These are phyloP conservation scores for Pollenia griseotomentosa DNA, from an alignment of 2,888 invertebrate species.

Conservation along the genomic window DNA sequence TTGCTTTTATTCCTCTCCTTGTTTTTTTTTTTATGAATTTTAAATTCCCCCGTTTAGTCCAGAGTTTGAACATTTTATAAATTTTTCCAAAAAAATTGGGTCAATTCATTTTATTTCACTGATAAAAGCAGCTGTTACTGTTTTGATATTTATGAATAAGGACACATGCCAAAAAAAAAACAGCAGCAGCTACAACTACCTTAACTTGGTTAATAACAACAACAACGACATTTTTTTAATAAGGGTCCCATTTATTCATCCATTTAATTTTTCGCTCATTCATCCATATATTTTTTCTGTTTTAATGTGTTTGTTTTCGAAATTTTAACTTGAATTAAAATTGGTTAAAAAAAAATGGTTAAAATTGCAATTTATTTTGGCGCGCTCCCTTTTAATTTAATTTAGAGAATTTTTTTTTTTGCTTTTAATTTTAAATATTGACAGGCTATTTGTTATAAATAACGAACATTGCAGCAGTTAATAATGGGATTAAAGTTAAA, in stretches of 20 bases:
- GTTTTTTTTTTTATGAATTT: background rate
- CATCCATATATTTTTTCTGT: background rate
- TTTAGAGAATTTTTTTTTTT: too few relatives aligned
- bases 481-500: too few relatives aligned
- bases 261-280: background rate
- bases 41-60: background rate
- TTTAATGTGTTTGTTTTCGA: background rate
- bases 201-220: background rate
- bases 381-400: too few relatives aligned
- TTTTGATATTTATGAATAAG: slow-evolving; percentile 61
- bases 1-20: slow-evolving; percentile 28
- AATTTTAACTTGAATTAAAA: too few relatives aligned
- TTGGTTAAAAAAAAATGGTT: too few relatives aligned
- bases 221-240: background rate
- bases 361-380: too few relatives aligned
- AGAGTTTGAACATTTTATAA: slow-evolving; percentile 24
- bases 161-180: slow-evolving; percentile 68
- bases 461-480: too few relatives aligned
- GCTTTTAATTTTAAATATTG: too few relatives aligned
- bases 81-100: slow-evolving; percentile 63
- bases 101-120: slow-evolving; percentile 57
- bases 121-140: slow-evolving; percentile 62
- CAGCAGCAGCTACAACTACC: background rate
- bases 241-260: background rate
- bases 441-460: too few relatives aligned